These are phyloP conservation scores for Anabacerthia variegaticeps DNA, from an alignment of 2,797 vertebrate species.

Conservation along the genomic window DNA sequence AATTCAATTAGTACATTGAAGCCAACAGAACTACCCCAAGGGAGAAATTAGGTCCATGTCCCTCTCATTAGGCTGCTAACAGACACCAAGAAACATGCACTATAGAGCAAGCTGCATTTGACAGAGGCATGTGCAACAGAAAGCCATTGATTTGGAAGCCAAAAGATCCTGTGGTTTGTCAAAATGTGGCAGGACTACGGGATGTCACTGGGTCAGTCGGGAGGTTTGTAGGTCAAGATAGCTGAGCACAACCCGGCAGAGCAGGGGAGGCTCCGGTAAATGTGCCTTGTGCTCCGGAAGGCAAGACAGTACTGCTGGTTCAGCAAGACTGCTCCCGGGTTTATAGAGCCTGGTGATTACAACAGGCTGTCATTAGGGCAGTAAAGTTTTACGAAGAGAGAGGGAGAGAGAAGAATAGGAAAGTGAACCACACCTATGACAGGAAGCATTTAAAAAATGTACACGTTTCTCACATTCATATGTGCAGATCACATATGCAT, in stretches of 20 bases:
- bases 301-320: background rate
- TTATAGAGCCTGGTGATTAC: background rate
- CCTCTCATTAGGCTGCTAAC: background rate
- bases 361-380: background rate
- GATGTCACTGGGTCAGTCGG: background rate
- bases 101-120: background rate
- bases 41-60: background rate
- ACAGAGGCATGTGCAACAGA: background rate
- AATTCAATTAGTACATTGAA: background rate
- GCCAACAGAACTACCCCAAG: background rate
- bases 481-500: background rate
- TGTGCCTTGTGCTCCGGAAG: background rate
- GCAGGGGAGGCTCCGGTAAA: background rate
- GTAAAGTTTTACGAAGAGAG: background rate
- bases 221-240: background rate
- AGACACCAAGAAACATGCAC: background rate
- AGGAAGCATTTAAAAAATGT: slow-evolving; percentile 62
- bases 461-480: background rate
- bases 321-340: background rate
- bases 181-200: background rate
- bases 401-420: background rate
- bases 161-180: background rate
- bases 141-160: background rate
- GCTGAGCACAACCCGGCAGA: background rate
- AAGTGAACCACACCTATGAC: slow-evolving; percentile 59